Evolutionary conservation across 2,113 vertebrate species (phyloP).

Genomic region (Xenopus borealis): DNA sequence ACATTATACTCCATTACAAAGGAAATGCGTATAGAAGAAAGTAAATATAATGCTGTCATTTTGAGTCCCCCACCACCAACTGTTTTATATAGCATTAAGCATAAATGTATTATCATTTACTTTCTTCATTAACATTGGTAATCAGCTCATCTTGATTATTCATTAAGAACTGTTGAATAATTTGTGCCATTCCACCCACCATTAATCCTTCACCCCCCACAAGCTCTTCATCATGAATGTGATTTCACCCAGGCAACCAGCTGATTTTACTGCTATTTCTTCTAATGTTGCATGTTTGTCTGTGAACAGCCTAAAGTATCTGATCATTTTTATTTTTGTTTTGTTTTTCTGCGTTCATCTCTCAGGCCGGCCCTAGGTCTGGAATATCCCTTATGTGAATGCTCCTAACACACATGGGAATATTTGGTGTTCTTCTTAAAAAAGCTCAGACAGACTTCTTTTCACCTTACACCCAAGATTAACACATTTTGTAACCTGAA

Average conservation of each 20-base stretch:
- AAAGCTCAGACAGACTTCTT: not conserved
- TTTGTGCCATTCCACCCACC: not conserved
- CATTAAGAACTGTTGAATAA: not conserved
- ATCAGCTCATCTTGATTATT: not conserved
- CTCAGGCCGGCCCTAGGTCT: constrained; percentile 92
- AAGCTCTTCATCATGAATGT: not conserved
- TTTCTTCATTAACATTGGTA: not conserved
- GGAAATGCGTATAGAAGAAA: too few species aligned
- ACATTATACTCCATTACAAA: too few species aligned
- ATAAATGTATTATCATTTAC: not conserved
- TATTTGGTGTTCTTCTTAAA: constrained; percentile 90
- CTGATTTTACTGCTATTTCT: not conserved
- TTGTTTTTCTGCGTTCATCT: constrained; percentile 40
- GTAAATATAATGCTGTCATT: too few species aligned
- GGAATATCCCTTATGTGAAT: constrained; percentile 89
- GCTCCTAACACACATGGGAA: constrained; percentile 91
- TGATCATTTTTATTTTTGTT: not conserved
- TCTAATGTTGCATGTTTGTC: not conserved
- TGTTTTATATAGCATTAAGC: too few species aligned
- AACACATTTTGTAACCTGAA: not conserved
- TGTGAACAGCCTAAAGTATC: not conserved
- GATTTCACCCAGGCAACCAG: constrained; percentile 9
- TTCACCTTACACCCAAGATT: not conserved
- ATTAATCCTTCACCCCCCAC: not conserved
- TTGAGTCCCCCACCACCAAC: too few species aligned